These are phyloP conservation scores for Huso huso DNA, from an alignment of 2,797 vertebrate genomes.

Conservation along the genomic window DNA sequence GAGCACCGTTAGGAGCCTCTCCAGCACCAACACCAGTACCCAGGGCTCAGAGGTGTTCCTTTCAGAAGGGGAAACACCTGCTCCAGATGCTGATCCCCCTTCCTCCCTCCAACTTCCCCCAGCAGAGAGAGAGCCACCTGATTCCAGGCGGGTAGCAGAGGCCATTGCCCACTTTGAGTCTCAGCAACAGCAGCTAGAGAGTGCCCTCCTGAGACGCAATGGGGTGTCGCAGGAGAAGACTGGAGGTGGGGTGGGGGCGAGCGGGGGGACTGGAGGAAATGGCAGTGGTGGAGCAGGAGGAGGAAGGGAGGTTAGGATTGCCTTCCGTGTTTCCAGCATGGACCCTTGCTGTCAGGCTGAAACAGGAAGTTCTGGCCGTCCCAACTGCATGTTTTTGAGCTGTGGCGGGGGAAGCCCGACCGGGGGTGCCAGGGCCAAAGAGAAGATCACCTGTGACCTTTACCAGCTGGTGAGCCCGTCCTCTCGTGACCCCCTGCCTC, in stretches of 20 bases:
- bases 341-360: conserved; percentile 63
- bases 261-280: conserved; percentile 31
- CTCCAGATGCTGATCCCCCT: conserved; percentile 41
- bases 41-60: conserved; percentile 56
- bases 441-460: conserved; percentile 93
- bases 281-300: conserved; percentile 22
- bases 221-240: conserved; percentile 30
- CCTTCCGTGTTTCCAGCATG: conserved; percentile 82
- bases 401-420: conserved; percentile 56
- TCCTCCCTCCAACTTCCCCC: conserved; percentile 49
- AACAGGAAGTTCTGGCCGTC: conserved; percentile 38
- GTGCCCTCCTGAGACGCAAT: conserved; percentile 39
- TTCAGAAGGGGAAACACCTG: conserved; percentile 49
- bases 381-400: conserved; percentile 76
- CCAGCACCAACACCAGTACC: conserved; percentile 43
- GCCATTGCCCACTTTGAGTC: conserved; percentile 87
- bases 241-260: conserved; percentile 26
- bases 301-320: conserved; percentile 79
- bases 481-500: conserved; percentile 59
- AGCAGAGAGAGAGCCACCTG: conserved; percentile 45
- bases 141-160: conserved; percentile 76
- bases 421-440: conserved; percentile 63
- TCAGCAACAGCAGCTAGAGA: conserved; percentile 57
- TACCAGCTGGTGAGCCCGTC: conserved; percentile 87
- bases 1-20: conserved; percentile 38